Percentiles rank a stretch among this genome's conserved stretches.
Evolutionary conservation across 2,888 invertebrate species (phyloP).

Genomic region (Tetramorium bicarinatum): DNA sequence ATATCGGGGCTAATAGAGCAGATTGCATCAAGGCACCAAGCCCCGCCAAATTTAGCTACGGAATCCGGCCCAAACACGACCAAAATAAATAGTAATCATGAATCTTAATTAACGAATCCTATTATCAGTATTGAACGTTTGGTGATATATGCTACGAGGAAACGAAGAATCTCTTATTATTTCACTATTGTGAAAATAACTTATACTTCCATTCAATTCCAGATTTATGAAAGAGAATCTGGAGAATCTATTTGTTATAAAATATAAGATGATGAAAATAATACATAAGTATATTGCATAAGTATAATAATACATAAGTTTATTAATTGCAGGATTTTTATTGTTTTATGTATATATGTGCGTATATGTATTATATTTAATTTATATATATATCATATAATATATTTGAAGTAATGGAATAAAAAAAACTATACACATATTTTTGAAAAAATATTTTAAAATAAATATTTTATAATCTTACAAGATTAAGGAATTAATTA

Average conservation of each 20-base stretch:
- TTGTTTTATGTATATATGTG: background rate
- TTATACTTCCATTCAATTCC: too few species aligned
- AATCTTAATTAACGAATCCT: slow-evolving; percentile 82
- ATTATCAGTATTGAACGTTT: slow-evolving; percentile 5
- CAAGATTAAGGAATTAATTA: background rate
- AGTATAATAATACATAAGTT: too few species aligned
- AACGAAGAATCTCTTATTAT: background rate
- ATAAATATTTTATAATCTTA: background rate
- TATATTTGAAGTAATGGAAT: background rate
- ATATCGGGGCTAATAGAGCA: slow-evolving; percentile 85
- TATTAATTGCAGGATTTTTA: background rate
- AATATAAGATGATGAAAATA: background rate
- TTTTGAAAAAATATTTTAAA: background rate
- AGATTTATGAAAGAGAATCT: background rate
- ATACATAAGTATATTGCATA: too few species aligned
- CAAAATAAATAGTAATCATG: slow-evolving; percentile 85
- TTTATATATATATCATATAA: background rate
- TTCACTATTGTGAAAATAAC: slow-evolving; percentile 29
- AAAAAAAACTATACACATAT: background rate
- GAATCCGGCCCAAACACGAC: slow-evolving; percentile 84
- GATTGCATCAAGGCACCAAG: slow-evolving; percentile 80
- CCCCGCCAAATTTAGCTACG: slow-evolving; percentile 83
- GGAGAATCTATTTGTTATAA: background rate
- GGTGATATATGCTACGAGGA: background rate
- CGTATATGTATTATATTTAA: background rate